These are phyloP conservation scores for Drosophila sturtevanti DNA, from an alignment of 1,140 invertebrate species.

Conservation along the genomic window DNA sequence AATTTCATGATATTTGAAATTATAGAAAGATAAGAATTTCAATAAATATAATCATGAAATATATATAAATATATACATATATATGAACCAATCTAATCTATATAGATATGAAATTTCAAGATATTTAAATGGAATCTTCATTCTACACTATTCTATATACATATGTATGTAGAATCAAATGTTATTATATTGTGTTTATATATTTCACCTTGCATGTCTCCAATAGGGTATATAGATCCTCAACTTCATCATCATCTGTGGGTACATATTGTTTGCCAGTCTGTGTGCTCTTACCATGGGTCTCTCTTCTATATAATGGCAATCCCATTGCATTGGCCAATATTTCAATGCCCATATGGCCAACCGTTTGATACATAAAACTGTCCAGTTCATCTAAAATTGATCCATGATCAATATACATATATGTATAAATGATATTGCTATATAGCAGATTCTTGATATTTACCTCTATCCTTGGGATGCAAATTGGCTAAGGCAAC, in stretches of 20 bases:
- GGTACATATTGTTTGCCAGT: conserved; percentile 92
- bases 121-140: no score
- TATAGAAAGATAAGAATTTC: no score
- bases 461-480: conserved; percentile 91
- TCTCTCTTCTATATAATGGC: conserved; percentile 93
- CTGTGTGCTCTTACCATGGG: conserved; percentile 91
- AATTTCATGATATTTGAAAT: no score
- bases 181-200: background rate
- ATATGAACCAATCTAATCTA: no score
- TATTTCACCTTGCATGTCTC: conserved; percentile 90
- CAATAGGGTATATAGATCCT: conserved; percentile 96
- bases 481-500: conserved; percentile 97
- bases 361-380: conserved; percentile 99
- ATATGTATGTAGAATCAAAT: background rate
- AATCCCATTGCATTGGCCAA: conserved; percentile 97
- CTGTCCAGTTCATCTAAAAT: conserved; percentile 96
- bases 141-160: no score
- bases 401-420: background rate
- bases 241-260: conserved; percentile 98
- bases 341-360: conserved; percentile 95
- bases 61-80: no score
- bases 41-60: no score
- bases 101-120: no score
- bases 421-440: conserved; percentile 1
- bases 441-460: conserved; percentile 5